Evolutionary conservation across 2,113 vertebrate genomes (phyloP), one percentile per base, ranked within the genome.

Genomic region (Paralichthys olivaceus): DNA sequence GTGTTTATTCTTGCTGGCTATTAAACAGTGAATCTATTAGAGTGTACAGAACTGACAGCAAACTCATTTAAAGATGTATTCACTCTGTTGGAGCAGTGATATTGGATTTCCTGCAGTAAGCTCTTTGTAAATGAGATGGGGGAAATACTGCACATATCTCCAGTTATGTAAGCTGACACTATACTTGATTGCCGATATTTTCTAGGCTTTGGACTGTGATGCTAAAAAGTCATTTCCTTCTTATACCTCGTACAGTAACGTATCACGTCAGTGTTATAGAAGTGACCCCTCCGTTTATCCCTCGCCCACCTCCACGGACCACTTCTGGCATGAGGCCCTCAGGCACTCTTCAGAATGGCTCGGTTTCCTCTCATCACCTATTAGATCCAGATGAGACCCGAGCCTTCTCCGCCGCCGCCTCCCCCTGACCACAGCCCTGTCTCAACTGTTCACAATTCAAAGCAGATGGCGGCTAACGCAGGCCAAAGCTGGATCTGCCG

Each of bases 351-450:
- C 70, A 68, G 80, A 77, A 88, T 79, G 80, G 81, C 84, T 91
- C 69, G 64, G 89, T 88, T 91, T 91, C 77, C 84, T 86, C 89
- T 91, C 77, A 87, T 87, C 89, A 76, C 83, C 79, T 89, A 93
- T 93, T 86, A 81, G 84, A 90, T 90, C 89, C 90, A 92, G 90
- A 93, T 91, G 90, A 92, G 84, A 77, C 28, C 83, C 57, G 43
- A 59, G 69, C 68, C 72, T 72, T 72, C 80, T 59, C 78, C 72
- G 51, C 71, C 72, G 40, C 54, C 67, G 15, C 66, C 28, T 7
- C 34, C 60, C 22, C 66, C 60, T 54, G 73, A 84, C 80, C 72
- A 64, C 54, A 5, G 57, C 72, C 79, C 79, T 29, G 75, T 75
- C 86, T 86, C 77, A 75, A 72, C 66, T 64, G 51, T 53, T 83